Evolutionary conservation across 1,140 invertebrate species (phyloP).

Genomic region (Vollenhovia emeryi): DNA sequence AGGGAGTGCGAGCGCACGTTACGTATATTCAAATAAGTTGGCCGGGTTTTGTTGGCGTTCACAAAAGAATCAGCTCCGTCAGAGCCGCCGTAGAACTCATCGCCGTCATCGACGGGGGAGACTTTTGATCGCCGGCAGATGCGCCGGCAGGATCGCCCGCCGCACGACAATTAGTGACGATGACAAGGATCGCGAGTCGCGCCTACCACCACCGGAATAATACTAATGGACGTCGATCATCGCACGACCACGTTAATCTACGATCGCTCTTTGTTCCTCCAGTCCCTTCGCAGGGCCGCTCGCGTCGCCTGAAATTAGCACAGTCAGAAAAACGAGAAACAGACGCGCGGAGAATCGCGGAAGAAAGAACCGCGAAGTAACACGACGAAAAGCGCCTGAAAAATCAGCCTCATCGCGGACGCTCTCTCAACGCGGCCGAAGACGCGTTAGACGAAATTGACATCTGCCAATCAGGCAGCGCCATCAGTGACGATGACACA

Average conservation of each 20-base stretch:
- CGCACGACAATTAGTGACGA: slow-evolving; percentile 58
- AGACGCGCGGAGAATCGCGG: neutral
- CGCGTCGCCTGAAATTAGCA: slow-evolving; percentile 43
- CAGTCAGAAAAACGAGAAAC: slow-evolving; percentile 24
- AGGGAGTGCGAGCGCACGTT: slow-evolving; percentile 5
- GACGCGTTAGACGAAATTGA: slow-evolving; percentile 46
- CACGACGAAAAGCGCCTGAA: slow-evolving; percentile 41
- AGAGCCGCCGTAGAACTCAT: slow-evolving; percentile 40
- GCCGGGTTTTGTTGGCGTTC: slow-evolving; percentile 41
- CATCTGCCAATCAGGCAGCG: slow-evolving; percentile 55
- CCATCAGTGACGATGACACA: slow-evolving; percentile 71
- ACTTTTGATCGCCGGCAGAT: slow-evolving; percentile 35
- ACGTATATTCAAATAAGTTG: slow-evolving; percentile 55
- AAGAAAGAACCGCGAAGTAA: slow-evolving; percentile 1
- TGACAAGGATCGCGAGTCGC: slow-evolving; percentile 59
- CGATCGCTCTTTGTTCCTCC: slow-evolving; percentile 42
- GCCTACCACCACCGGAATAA: slow-evolving; percentile 47
- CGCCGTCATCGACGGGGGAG: slow-evolving; percentile 33
- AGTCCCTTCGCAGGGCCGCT: neutral
- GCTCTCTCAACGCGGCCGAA: slow-evolving; percentile 21
- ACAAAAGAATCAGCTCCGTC: slow-evolving; percentile 58
- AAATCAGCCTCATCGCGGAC: slow-evolving; percentile 45
- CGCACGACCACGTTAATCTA: slow-evolving; percentile 54
- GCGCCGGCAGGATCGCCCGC: slow-evolving; percentile 42
- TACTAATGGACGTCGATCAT: slow-evolving; percentile 60